phyloP scores from a whole-genome alignment of 35 echinoderm and acorn worm species.

The Strongylocentrotus purpuratus region DNA sequence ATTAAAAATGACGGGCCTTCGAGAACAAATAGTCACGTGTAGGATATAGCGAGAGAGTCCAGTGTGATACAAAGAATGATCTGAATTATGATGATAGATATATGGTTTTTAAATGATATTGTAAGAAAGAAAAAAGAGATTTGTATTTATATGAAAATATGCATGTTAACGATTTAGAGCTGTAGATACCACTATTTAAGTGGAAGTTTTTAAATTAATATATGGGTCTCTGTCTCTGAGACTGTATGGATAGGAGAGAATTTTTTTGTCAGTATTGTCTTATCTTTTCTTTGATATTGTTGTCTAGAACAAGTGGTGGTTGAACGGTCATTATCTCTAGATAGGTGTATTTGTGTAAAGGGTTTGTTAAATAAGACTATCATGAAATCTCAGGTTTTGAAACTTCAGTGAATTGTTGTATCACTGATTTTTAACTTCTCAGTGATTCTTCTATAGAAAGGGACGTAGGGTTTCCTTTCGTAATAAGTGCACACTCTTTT shows the following conservation, averaged over 20 bases:
- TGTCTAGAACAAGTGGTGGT: constrained; percentile 36
- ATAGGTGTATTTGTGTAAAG: not conserved
- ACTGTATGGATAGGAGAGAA: not conserved
- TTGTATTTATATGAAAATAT: constrained; percentile 57
- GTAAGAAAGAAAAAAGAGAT: constrained; percentile 30
- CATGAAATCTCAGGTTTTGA: constrained; percentile 48
- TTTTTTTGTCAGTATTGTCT: not conserved
- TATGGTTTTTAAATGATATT: constrained; percentile 30
- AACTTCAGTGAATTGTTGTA: not conserved
- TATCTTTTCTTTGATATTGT: not conserved
- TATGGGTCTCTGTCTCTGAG: constrained; percentile 23
- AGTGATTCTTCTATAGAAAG: not conserved
- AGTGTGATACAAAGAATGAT: not conserved
- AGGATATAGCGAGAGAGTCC: not conserved
- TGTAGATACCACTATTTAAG: constrained; percentile 16
- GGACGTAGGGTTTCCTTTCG: not conserved
- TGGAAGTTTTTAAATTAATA: constrained; percentile 42
- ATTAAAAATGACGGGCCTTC: constrained; percentile 41
- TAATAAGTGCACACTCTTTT: constrained; percentile 29
- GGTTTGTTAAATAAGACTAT: constrained; percentile 20
- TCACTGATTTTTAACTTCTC: constrained; percentile 5
- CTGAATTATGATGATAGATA: constrained; percentile 32
- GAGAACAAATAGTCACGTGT: constrained; percentile 32
- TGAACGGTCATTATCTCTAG: constrained; percentile 7
- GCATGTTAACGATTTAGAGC: constrained; percentile 39